Conservation (phyloP, 1,140 invertebrate genomes). For the Frieseomelitta varia region DNA sequence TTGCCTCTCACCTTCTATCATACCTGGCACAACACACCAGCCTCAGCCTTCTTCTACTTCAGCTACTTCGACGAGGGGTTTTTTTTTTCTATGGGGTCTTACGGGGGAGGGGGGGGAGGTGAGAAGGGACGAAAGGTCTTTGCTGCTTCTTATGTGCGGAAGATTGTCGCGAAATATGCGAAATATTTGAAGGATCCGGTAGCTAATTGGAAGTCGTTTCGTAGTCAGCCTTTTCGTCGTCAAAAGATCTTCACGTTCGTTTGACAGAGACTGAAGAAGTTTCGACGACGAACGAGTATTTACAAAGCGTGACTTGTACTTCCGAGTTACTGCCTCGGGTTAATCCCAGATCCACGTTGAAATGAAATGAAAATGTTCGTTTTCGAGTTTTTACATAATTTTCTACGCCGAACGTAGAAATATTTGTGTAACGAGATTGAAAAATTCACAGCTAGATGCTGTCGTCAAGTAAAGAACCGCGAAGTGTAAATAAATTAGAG, state of each 20-base stretch:
- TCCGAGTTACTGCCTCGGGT: neutral
- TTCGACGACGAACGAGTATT: neutral
- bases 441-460: no score
- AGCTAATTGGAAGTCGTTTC: neutral
- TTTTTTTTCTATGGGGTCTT: neutral
- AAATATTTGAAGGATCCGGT: neutral
- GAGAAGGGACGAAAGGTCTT: neutral
- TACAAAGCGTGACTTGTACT: neutral
- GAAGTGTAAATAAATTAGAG: no score
- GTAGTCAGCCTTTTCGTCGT: neutral
- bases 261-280: no score
- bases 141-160: neutral
- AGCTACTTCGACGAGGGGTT: conserved; percentile 19
- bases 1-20: conserved; percentile 77
- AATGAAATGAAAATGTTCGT: neutral
- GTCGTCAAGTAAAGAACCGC: no score
- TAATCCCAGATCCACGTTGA: neutral
- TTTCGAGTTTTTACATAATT: no score
- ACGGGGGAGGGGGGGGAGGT: neutral
- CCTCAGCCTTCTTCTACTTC: conserved; percentile 61
- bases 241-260: no score
- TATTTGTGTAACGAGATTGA: no score
- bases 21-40: conserved; percentile 63
- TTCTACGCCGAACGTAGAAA: no score
- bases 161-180: neutral